Conservation (phyloP, 1,140 invertebrate genomes). For the Papilio dardanus region DNA sequence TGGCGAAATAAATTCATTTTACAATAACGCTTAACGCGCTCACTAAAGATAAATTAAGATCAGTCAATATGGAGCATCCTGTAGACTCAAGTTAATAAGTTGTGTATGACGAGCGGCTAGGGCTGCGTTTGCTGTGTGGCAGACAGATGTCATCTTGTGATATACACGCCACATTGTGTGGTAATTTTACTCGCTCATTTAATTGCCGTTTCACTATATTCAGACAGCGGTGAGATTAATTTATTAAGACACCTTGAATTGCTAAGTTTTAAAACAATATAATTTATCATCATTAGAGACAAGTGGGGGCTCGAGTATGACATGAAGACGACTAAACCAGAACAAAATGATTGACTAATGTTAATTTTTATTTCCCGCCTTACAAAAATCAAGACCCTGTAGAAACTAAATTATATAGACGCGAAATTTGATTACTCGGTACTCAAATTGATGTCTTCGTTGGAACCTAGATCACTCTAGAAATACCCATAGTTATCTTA, state of each 20-base stretch:
- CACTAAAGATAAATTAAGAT: neutral
- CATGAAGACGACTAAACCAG: neutral
- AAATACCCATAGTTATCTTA: neutral
- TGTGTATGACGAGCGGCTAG: slow-evolving; percentile 64
- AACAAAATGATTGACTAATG: neutral
- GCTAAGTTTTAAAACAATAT: slow-evolving; percentile 66
- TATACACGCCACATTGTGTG: slow-evolving; percentile 79
- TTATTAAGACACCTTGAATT: slow-evolving; percentile 76
- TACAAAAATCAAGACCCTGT: too few relatives aligned
- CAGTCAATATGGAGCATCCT: slow-evolving; percentile 37
- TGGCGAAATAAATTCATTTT: too few relatives aligned
- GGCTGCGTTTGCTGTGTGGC: slow-evolving; percentile 54
- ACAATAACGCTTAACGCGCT: too few relatives aligned
- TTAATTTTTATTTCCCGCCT: neutral
- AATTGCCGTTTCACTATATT: slow-evolving; percentile 76
- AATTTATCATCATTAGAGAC: slow-evolving; percentile 75
- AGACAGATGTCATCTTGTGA: slow-evolving; percentile 75
- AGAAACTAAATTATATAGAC: too few relatives aligned
- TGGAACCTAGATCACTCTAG: neutral
- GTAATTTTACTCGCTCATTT: slow-evolving; percentile 74
- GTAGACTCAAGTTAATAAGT: slow-evolving; percentile 40
- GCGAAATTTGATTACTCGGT: too few relatives aligned
- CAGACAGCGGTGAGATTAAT: slow-evolving; percentile 73
- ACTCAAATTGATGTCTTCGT: too few relatives aligned
- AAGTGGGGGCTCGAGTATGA: slow-evolving; percentile 39